phyloP scores from a whole-genome alignment of 64 coral and sea anemone species.

The Pocillopora verrucosa region DNA sequence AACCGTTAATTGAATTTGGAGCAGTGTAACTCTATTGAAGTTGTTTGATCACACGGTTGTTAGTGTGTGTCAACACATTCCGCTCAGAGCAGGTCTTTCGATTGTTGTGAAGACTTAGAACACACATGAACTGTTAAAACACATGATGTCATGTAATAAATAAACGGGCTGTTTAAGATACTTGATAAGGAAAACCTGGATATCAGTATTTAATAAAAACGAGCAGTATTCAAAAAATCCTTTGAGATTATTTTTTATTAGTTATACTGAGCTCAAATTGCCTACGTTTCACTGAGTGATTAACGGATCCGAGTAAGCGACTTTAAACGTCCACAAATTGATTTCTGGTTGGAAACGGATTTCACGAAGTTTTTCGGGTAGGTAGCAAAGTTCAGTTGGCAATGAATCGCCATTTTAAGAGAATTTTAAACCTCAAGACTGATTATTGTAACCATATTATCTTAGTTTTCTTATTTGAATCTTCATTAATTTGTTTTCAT shows the following conservation, averaged over 20 bases:
- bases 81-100: not conserved
- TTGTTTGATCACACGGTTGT: not conserved
- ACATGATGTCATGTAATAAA: constrained; percentile 23
- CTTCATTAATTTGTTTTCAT: not conserved
- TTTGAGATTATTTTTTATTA: not conserved
- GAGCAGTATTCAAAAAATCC: not conserved
- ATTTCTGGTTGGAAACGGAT: not conserved
- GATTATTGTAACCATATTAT: not conserved
- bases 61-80: not conserved
- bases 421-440: not conserved
- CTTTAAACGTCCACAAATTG: not conserved
- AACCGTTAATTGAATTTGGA: not conserved
- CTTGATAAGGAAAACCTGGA: not conserved
- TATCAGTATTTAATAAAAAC: not conserved
- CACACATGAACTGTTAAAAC: not conserved
- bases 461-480: not conserved
- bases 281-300: not conserved
- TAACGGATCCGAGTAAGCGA: too few species aligned
- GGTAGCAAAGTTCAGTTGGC: too few species aligned
- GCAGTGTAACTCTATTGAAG: not conserved
- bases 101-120: not conserved
- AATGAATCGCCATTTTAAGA: not conserved
- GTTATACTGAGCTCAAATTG: not conserved
- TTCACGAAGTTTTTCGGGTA: too few species aligned
- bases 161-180: not conserved